Evolutionary conservation across 2,888 invertebrate species (phyloP), one percentile per base, ranked within the genome.

Genomic region (Labia minor): DNA sequence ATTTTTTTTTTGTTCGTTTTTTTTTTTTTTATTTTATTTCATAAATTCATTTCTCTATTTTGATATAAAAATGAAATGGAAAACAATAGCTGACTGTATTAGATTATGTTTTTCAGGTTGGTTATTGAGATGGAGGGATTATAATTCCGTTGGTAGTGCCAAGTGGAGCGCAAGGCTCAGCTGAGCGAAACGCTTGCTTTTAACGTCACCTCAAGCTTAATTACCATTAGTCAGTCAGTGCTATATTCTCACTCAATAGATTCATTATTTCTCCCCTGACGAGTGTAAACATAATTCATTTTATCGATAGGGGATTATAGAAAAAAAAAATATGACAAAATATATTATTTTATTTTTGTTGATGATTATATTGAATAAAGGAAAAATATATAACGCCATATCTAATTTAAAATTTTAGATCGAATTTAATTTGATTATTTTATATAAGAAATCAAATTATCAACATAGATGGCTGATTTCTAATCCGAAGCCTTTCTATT

Each of bases 91-190:
- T 49, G 33, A 10, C 49, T 49, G 2, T 49, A 49, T 49, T 49
- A n/a, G 14, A 49, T 49, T 49, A 49, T 49, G 3, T 49, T 49
- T n/a, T 49, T 3, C 26, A 26, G 26, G 26, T 26, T 26, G 26
- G 3, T 3, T 26, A 49, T 49, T 49, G n/a, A 49, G n/a, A 49
- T 49, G n/a, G 49, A 49, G 49, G 49, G 49, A 10, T 3, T 49
- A 49, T n/a, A 49, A 49, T 49, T 49, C 49, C 49, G 49, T 49
- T 49, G 49, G 49, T 26, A 8, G 26, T 26, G 49, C 14, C 49
- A 49, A 49, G 49, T 49, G 49, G 49, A 49, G 49, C 49, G 49
- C 14, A 49, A 49, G 49, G 49, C 49, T 49, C 49, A 49, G 49
- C 49, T 49, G 49, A 49, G 49, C 49, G 49, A 49, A 49, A n/a